phyloP scores from a whole-genome alignment of 2,797 vertebrate genomes.

The Eulemur coronatus region DNA sequence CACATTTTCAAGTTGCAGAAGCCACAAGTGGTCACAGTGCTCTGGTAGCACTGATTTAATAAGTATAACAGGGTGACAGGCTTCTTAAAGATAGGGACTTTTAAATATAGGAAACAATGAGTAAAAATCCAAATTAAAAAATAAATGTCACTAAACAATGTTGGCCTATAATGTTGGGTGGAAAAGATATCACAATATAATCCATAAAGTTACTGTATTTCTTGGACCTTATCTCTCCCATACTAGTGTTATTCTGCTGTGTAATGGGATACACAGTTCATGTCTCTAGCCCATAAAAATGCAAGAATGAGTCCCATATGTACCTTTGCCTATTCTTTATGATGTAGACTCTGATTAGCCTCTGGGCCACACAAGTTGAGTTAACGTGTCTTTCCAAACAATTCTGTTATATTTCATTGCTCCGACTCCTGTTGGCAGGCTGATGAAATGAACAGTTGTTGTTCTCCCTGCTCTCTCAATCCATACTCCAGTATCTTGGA shows the following conservation, averaged over 20 bases:
- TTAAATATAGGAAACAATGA: slow-evolving; percentile 14
- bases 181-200: slow-evolving; percentile 52
- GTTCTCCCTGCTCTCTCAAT: neutral
- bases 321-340: slow-evolving; percentile 67
- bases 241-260: slow-evolving; percentile 58
- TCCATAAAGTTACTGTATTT: slow-evolving; percentile 44
- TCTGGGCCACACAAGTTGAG: slow-evolving; percentile 79
- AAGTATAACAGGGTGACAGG: neutral
- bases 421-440: slow-evolving; percentile 47
- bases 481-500: neutral
- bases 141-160: neutral
- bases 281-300: slow-evolving; percentile 66
- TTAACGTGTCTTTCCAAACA: slow-evolving; percentile 69
- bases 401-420: slow-evolving; percentile 68
- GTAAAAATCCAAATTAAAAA: slow-evolving; percentile 35
- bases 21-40: slow-evolving; percentile 39
- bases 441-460: slow-evolving; percentile 22
- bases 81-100: slow-evolving; percentile 12
- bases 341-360: slow-evolving; percentile 75
- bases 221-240: slow-evolving; percentile 68
- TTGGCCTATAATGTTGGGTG: neutral
- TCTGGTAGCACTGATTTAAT: neutral
- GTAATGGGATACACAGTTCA: slow-evolving; percentile 69
- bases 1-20: slow-evolving; percentile 56
- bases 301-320: slow-evolving; percentile 79